Conservation (phyloP, 30 jellyfish, hydroid and myxozoan species). For the Catostylus mosaicus region DNA sequence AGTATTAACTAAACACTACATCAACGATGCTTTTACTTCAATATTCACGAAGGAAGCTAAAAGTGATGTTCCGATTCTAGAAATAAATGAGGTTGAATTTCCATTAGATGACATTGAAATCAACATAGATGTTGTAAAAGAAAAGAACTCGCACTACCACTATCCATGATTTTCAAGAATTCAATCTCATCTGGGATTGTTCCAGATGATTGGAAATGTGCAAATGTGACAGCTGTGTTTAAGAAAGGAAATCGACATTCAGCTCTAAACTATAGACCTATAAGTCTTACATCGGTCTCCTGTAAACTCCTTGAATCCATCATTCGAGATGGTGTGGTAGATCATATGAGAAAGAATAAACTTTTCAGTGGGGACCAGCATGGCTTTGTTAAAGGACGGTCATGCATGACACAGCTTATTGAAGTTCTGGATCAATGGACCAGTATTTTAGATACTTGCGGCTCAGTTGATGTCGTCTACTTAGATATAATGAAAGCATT, state of each 20-base stretch:
- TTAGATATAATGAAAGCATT: constrained; percentile 45
- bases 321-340: constrained; percentile 32
- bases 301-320: constrained; percentile 27
- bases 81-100: not conserved
- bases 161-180: not conserved
- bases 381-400: constrained; percentile 32
- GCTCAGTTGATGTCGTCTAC: constrained; percentile 43
- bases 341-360: constrained; percentile 35
- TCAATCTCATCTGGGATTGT: constrained; percentile 39
- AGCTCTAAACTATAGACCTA: constrained; percentile 40
- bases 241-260: constrained; percentile 32
- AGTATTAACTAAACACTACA: no score
- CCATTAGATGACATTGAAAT: constrained; percentile 13
- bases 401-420: constrained; percentile 42
- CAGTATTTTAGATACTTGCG: constrained; percentile 38
- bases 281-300: constrained; percentile 29
- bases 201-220: constrained; percentile 44
- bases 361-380: constrained; percentile 43
- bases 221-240: constrained; percentile 50
- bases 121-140: constrained; percentile 21
- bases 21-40: not conserved
- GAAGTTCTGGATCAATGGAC: constrained; percentile 51
- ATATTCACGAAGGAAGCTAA: not conserved
- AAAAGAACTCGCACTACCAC: constrained; percentile 38
- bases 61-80: not conserved